Conservation (phyloP, 1,140 invertebrate genomes). For the Pentalonia nigronervosa region DNA sequence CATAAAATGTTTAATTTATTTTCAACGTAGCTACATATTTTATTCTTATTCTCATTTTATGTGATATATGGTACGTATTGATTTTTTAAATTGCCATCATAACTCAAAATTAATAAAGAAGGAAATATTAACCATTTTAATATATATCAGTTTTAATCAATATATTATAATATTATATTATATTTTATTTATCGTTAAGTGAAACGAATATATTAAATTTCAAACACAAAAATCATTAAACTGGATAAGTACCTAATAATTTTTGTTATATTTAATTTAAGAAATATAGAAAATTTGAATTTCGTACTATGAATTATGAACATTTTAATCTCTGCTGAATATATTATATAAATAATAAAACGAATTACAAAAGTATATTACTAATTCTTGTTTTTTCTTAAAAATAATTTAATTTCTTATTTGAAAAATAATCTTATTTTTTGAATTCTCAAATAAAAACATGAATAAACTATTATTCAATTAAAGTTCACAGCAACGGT, state of each 20-base stretch:
- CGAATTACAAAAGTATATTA: neutral
- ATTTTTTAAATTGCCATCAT: neutral
- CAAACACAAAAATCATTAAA: neutral
- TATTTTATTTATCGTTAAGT: neutral
- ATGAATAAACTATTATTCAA: slow-evolving; percentile 45
- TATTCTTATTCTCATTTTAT: neutral
- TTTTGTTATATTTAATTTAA: neutral
- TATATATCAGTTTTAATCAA: neutral
- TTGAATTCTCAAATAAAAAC: slow-evolving; percentile 28
- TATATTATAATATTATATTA: neutral
- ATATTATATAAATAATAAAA: slow-evolving; percentile 24
- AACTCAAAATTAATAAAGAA: neutral
- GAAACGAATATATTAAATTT: neutral
- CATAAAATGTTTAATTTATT: neutral
- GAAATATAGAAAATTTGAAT: neutral
- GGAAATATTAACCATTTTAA: neutral
- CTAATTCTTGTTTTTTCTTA: neutral
- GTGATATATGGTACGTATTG: neutral
- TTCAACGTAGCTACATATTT: neutral
- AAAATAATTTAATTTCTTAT: slow-evolving; percentile 23
- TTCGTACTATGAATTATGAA: neutral
- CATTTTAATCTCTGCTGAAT: neutral
- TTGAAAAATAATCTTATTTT: slow-evolving; percentile 34
- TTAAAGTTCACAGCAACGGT: slow-evolving; percentile 3
- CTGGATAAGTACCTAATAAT: neutral